These are phyloP conservation scores for Acinonyx jubatus DNA, from an alignment of 2,113 vertebrate genomes.

Conservation along the genomic window DNA sequence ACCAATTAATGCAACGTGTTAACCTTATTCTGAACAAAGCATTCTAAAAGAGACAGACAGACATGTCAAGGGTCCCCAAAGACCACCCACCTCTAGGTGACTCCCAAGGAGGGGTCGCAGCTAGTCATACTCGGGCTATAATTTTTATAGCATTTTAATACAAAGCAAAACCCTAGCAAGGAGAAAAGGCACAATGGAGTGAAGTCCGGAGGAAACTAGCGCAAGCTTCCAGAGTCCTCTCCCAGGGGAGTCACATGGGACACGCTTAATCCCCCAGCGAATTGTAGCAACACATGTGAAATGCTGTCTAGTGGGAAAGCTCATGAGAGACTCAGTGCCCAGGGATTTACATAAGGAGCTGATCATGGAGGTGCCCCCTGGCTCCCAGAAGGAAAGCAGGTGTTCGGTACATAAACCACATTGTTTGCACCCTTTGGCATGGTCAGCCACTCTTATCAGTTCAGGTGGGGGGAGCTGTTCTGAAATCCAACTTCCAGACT, in stretches of 20 bases:
- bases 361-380: background rate
- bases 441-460: background rate
- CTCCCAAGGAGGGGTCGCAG: background rate
- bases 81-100: background rate
- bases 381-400: background rate
- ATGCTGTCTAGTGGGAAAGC: background rate
- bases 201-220: background rate
- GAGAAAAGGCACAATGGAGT: background rate
- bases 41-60: background rate
- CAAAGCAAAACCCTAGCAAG: background rate
- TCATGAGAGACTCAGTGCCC: background rate
- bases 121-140: background rate
- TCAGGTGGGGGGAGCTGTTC: background rate
- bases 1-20: too few relatives aligned
- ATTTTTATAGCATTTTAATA: background rate
- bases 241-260: background rate
- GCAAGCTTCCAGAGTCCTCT: background rate
- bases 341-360: background rate
- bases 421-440: background rate
- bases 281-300: background rate
- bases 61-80: too few relatives aligned
- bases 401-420: background rate
- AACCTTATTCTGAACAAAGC: background rate
- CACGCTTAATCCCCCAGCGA: background rate
- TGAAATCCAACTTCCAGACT: background rate